phyloP scores from a whole-genome alignment of 2,888 invertebrate genomes.

The Gerris lacustris region DNA sequence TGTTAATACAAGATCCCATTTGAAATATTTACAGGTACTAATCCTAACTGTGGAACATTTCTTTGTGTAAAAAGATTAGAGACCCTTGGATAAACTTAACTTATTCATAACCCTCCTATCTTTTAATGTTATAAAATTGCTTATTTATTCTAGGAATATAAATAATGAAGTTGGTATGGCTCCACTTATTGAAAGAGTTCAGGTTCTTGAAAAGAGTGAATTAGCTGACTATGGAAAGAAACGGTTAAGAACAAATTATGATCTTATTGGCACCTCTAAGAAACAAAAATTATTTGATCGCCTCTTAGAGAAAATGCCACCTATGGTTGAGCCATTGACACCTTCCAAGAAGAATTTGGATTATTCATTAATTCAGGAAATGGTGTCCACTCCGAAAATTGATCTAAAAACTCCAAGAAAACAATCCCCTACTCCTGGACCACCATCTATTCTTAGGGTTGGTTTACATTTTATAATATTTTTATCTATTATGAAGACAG shows the following conservation, averaged over 20 bases:
- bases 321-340: not conserved
- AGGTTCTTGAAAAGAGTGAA: not conserved
- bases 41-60: too few relatives aligned
- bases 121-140: not conserved
- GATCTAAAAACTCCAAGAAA: not conserved
- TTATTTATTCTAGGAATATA: not conserved
- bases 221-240: not conserved
- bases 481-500: too few relatives aligned
- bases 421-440: not conserved
- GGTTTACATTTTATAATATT: too few relatives aligned
- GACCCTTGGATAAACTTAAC: too few relatives aligned
- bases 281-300: not conserved
- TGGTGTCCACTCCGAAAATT: not conserved
- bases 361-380: not conserved
- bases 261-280: not conserved
- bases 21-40: too few relatives aligned
- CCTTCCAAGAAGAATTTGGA: not conserved
- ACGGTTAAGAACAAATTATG: not conserved
- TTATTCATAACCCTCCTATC: too few relatives aligned
- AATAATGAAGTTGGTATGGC: not conserved
- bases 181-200: not conserved
- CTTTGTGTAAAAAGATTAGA: too few relatives aligned
- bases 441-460: constrained; percentile 4
- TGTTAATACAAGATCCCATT: too few relatives aligned
- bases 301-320: not conserved